Evolutionary conservation across 2,797 vertebrate species (phyloP), one percentile per base, ranked within the genome.

Genomic region (Hydrophis major): DNA sequence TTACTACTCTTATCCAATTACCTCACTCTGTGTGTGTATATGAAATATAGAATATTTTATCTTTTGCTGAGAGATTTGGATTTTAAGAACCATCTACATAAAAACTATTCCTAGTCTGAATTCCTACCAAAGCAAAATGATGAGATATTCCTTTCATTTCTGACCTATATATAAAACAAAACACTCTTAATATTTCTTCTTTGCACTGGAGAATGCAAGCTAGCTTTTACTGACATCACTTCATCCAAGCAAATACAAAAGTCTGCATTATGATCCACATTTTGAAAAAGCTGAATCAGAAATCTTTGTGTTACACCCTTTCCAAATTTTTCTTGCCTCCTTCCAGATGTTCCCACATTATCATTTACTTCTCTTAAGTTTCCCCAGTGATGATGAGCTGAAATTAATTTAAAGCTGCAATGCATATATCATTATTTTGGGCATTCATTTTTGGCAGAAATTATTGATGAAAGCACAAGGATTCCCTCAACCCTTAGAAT

Each of bases 401-500:
- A 66, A 27, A 50, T 56, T 42, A 55, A 69, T 56, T 89, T 86
- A 86, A 86, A 27, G 6, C 7, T n/a, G 20, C 60, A 56, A n/a
- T 74, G 89, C 74, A 83, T 25, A 69, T 13, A 6, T 55, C 14
- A 56, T 61, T 32, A 86, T 86, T 50, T 18, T 53, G 60, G 28
- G n/a, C 14, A 66, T 3, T 87, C 25, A n/a, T 94, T 28, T 94
- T 89, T 93, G 89, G n/a, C 4, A 93, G 27, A 53, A 78, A 90
- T 63, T 66, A 78, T 83, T 37, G 32, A 89, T 55, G 1, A 60
- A 90, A 69, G 10, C 42, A 4, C 6, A 91, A 93, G 87, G 13
- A 22, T 3, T 56, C 14, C 37, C 92, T 37, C 55, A 6, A 12
- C 53, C 83, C 91, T 87, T 90, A 94, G 66, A 94, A 87, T 20